Base-by-base conservation (phyloP, 2,888 invertebrate genomes). In the Myopa testacea region DNA sequence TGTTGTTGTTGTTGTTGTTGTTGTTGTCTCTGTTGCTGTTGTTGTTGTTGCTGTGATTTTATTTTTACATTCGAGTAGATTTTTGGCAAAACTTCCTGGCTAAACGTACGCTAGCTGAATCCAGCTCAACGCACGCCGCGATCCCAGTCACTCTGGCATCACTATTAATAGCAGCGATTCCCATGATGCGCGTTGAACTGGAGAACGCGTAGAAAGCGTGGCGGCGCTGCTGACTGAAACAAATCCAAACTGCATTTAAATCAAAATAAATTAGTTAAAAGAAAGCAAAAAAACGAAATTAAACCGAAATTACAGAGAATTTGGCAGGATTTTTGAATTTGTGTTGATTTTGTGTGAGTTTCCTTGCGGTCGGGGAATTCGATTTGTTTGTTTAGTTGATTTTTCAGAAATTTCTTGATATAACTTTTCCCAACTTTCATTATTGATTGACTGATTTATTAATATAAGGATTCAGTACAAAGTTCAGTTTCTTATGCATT, bases 81-180 rank as follows among this genome's bases (percentile, higher is more conserved):
- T 55, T 74, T 74, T 65, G 74, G 74, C 74, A 65, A 74, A 74
- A 65, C 65, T 65, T 65, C 65, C 71, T 63, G 65, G 58, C 74
- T 65, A 65, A 50, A 63, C n/a, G 38, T 26, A 62, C 60, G 58
- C 72, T 60, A 73, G 73, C 45, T 4, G 7, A 4, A 34, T 65
- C 34, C 73, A 50, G 45, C 45, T 45, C 45, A 45, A 45, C 45
- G 63, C 19, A 50, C 63, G 19, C 50, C 14, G 34, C 74, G 50
- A 45, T 70, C 38, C 38, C 65, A 37, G 34, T 38, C 65, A 65
- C 12, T 4, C 34, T 37, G 65, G 37, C 65, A 34, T 34, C 19
- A 26, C 63, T 74, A 74, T 65, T 63, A 52, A 50, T 74, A 74
- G 65, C 6, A 26, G 52, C n/a, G 37, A 16, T 60, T 60, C 60